Percentiles rank a stretch among this genome's conserved stretches.
Conservation (phyloP, 2,113 vertebrate species). For the Channa maculata region DNA sequence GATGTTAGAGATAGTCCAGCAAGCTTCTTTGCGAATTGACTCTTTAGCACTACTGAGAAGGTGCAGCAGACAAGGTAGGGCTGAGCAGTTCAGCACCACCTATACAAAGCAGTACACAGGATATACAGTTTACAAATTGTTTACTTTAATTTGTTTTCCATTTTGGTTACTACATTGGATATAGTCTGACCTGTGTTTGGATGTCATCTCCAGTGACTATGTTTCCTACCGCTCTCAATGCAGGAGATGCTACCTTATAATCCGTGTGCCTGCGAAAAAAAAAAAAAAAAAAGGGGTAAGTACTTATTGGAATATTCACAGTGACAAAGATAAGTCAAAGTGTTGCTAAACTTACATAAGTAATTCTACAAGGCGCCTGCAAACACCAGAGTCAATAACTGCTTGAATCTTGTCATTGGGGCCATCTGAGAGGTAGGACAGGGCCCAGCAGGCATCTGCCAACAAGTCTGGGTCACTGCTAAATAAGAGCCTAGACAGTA, state of each 20-base stretch:
- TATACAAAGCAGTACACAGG: slow-evolving; percentile 53
- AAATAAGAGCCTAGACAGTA: slow-evolving; percentile 95
- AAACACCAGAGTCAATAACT: slow-evolving; percentile 97
- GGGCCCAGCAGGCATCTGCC: slow-evolving; percentile 98
- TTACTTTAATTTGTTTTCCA: background rate
- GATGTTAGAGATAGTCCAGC: slow-evolving; percentile 99
- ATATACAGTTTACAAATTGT: background rate
- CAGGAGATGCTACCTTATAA: slow-evolving; percentile 97
- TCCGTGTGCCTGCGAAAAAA: slow-evolving; percentile 92
- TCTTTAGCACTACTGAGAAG: slow-evolving; percentile 97
- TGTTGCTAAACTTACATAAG: slow-evolving; percentile 88
- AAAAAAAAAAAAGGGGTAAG: background rate
- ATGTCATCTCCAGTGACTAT: slow-evolving; percentile 98
- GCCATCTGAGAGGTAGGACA: slow-evolving; percentile 97
- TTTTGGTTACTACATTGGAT: background rate
- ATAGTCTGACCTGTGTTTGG: slow-evolving; percentile 92
- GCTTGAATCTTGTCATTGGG: slow-evolving; percentile 99
- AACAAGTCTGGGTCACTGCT: slow-evolving; percentile 97
- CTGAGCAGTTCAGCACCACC: slow-evolving; percentile 99
- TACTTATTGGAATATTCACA: background rate
- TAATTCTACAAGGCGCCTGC: slow-evolving; percentile 94
- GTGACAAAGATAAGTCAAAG: background rate
- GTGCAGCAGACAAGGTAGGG: slow-evolving; percentile 96
- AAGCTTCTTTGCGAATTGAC: slow-evolving; percentile 98
- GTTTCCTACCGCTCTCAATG: slow-evolving; percentile 96